Percentiles rank a stretch among this genome's conserved stretches.
Conservation (phyloP, 2,888 invertebrate species). For the Alitta virens region DNA sequence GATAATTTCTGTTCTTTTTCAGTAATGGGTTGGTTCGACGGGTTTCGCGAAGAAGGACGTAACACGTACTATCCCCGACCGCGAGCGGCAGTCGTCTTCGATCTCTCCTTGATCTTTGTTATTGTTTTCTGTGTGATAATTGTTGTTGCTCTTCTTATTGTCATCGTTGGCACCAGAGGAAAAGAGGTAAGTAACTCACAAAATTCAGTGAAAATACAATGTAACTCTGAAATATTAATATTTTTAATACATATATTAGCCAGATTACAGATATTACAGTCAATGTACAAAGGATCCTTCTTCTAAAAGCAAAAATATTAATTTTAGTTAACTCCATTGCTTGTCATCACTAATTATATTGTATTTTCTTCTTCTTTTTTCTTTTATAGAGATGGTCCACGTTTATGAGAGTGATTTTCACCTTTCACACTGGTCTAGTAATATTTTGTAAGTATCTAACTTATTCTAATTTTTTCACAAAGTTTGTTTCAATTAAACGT, state of each 20-base stretch:
- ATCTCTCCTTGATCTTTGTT: conserved; percentile 18
- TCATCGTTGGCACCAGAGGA: conserved; percentile 24
- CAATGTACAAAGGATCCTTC: no score
- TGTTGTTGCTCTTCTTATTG: conserved; percentile 15
- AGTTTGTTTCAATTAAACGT: no score
- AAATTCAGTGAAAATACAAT: no score
- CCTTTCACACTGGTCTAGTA: conserved; percentile 23
- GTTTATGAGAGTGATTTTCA: conserved; percentile 19
- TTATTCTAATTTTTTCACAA: no score
- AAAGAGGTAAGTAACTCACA: conserved; percentile 23
- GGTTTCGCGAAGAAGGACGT: conserved; percentile 23
- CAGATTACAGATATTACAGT: no score
- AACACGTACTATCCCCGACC: conserved; percentile 24
- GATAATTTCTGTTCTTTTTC: background rate
- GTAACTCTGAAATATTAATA: no score
- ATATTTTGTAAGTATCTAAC: conserved; percentile 21
- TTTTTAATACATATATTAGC: no score
- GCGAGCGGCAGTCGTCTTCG: conserved; percentile 10
- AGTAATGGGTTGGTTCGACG: conserved; percentile 25
- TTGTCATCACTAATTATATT: no score
- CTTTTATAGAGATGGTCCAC: conserved; percentile 27
- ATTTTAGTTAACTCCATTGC: no score
- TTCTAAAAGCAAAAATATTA: no score
- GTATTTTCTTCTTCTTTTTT: no score
- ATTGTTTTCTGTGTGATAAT: conserved; percentile 17